phyloP scores from a whole-genome alignment of 2,888 invertebrate species.

The Tenthredo livida region DNA sequence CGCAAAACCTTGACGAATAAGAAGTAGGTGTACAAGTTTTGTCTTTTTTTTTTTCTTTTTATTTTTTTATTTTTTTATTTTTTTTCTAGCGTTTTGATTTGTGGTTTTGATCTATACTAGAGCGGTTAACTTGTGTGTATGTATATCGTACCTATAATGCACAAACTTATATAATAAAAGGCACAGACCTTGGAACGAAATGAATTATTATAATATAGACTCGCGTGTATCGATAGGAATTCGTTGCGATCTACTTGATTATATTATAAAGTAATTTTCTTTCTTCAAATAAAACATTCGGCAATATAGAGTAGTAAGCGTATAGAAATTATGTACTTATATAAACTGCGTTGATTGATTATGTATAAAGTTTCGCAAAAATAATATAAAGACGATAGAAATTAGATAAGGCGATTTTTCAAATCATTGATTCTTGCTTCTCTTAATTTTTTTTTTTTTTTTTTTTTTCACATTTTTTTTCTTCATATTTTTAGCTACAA shows the following conservation, averaged over 20 bases:
- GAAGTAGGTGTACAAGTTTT: constrained; percentile 1
- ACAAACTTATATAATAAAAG: background rate
- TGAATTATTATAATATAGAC: background rate
- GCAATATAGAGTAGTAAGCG: background rate
- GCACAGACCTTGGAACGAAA: background rate
- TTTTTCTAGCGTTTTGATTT: constrained; percentile 4
- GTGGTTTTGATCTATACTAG: constrained; percentile 14
- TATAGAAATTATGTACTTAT: background rate
- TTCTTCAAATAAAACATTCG: background rate
- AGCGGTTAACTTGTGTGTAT: background rate
- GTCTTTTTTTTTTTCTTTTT: too few relatives aligned
- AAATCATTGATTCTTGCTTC: too few relatives aligned
- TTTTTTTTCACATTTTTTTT: too few relatives aligned
- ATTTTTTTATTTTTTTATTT: background rate
- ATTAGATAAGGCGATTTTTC: too few relatives aligned
- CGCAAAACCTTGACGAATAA: constrained; percentile 22
- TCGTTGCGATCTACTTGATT: background rate
- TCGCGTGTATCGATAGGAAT: background rate
- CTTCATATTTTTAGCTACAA: too few relatives aligned
- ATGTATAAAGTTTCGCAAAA: too few relatives aligned
- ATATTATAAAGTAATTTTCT: background rate
- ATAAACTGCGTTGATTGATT: too few relatives aligned
- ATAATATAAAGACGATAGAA: too few relatives aligned
- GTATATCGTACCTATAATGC: background rate
- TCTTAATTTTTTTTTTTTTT: too few relatives aligned